Conservation (phyloP, 2,113 vertebrate species). For the Sinocyclocheilus maitianheensis region DNA sequence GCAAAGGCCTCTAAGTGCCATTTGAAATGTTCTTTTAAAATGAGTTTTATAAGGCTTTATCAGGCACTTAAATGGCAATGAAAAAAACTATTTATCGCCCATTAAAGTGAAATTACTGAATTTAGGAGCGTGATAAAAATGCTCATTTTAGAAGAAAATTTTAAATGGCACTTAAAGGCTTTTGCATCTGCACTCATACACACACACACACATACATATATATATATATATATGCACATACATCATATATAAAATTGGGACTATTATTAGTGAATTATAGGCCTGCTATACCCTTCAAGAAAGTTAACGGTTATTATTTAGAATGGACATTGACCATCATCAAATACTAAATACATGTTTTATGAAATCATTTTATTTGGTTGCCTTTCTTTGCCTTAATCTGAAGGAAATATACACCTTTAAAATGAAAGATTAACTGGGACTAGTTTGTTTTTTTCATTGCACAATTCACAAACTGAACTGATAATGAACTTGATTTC, state of each 20-base stretch:
- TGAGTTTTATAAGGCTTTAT: too few relatives aligned
- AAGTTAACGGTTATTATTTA: neutral
- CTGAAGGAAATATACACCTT: neutral
- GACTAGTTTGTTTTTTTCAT: neutral
- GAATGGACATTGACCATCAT: neutral
- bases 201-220: too few relatives aligned
- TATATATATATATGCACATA: neutral
- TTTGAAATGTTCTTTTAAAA: too few relatives aligned
- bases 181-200: too few relatives aligned
- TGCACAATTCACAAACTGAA: neutral
- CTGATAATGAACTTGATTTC: too few relatives aligned
- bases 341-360: neutral
- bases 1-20: too few relatives aligned
- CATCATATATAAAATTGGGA: neutral
- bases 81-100: too few relatives aligned
- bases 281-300: neutral
- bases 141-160: too few relatives aligned
- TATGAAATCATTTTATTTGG: neutral
- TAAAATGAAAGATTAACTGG: neutral
- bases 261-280: too few relatives aligned
- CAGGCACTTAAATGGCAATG: too few relatives aligned
- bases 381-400: neutral
- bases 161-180: too few relatives aligned
- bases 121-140: neutral
- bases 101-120: too few relatives aligned